Base-by-base conservation (phyloP, 2,113 vertebrate species). In the Vidua macroura region DNA sequence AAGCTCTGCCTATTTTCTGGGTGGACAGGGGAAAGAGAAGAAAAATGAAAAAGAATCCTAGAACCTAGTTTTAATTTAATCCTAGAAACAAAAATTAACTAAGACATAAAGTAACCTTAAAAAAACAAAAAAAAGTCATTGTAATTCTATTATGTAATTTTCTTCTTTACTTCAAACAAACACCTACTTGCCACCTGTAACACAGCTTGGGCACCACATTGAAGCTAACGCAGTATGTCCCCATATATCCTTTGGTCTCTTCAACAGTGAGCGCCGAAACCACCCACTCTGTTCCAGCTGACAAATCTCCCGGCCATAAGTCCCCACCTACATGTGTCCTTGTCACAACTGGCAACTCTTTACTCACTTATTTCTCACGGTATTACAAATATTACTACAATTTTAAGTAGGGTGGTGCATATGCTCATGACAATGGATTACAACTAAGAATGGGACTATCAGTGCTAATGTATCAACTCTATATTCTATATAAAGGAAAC, bases 391-490 rank as follows among this genome's bases (percentile, higher is more conserved):
- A 81, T 24, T 55, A 41, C 18, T 19, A 51, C 24, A 24, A 1
- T 41, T 35, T 46, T 21, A 84, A 59, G 12, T 19, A 41, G 58
- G 22, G 35, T 2, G 15, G 46, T 21, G 5, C 8, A 49, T 3
- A 25, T 13, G 48, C 43, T 60, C 30, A 19, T 7, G 14, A 16
- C 4, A 35, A 52, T 3, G 23, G 18, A 52, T 17, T 27, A 4
- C 9, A 75, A 63, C 0, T 0, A 48, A 49, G 20, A 21, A 52
- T 1, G 1, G 51, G 23, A 43, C 5, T 48, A 52, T 22, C 25
- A 22, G 17, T 15, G n/a, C 30, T 60, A 56, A 62, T 21, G 17
- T 30, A 74, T 21, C 16, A 37, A 60, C 35, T 6, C 19, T 19
- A 56, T 43, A 60, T 10, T 64, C 35, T 15, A 41, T 0, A 7